These are phyloP conservation scores for Pachypeltis micranthus DNA, from an alignment of 1,140 invertebrate species.

Conservation along the genomic window DNA sequence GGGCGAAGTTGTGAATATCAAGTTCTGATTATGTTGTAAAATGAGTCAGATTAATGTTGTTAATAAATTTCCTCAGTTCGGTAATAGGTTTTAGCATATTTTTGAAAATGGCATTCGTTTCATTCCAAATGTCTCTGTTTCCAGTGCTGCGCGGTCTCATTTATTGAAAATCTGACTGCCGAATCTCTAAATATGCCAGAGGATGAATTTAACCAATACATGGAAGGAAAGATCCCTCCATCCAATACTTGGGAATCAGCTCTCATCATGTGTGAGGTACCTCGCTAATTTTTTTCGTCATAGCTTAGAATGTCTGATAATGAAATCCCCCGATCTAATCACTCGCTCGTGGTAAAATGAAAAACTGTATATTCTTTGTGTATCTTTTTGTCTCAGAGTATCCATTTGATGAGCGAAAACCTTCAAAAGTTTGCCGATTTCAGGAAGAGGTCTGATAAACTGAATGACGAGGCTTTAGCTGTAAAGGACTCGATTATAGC, in stretches of 20 bases:
- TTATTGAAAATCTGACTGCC: slow-evolving; percentile 91
- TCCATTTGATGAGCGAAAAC: slow-evolving; percentile 57
- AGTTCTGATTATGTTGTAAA: too few relatives aligned
- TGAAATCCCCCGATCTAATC: too few relatives aligned
- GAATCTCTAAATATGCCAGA: slow-evolving; percentile 85
- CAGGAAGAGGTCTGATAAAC: slow-evolving; percentile 43
- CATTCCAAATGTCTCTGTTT: slow-evolving; percentile 34
- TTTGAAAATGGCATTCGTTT: too few relatives aligned
- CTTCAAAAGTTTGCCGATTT: slow-evolving; percentile 51
- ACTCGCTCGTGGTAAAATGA: too few relatives aligned
- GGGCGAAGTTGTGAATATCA: too few relatives aligned
- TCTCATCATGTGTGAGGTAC: slow-evolving; percentile 58
- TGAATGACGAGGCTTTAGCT: slow-evolving; percentile 43
- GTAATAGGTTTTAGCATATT: too few relatives aligned
- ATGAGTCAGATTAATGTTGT: too few relatives aligned
- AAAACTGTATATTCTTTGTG: too few relatives aligned
- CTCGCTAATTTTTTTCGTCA: too few relatives aligned
- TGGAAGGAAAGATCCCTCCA: slow-evolving; percentile 76
- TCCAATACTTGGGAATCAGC: slow-evolving; percentile 62
- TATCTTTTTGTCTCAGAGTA: slow-evolving; percentile 37
- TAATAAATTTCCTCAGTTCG: too few relatives aligned
- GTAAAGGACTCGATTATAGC: slow-evolving; percentile 52
- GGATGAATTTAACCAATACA: slow-evolving; percentile 88
- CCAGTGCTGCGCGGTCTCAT: slow-evolving; percentile 92
- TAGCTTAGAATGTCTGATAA: too few relatives aligned